phyloP scores from a whole-genome alignment of 1,140 invertebrate genomes.

The Papilio aristodemus region DNA sequence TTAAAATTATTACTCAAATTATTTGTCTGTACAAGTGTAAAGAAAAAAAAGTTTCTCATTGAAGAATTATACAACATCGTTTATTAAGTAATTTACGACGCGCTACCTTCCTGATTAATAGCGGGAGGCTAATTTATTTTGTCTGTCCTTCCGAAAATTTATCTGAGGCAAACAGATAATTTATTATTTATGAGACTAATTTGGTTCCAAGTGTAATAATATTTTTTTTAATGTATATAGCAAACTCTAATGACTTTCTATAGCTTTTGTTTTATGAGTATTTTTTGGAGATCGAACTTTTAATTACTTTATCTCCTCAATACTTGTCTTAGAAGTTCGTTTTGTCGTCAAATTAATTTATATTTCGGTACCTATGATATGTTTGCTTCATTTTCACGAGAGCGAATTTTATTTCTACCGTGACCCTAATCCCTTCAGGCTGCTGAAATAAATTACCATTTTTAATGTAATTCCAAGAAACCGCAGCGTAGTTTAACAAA shows the following conservation, averaged over 20 bases:
- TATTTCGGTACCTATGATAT: background rate
- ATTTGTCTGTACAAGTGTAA: background rate
- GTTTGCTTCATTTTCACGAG: background rate
- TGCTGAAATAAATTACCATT: slow-evolving; percentile 19
- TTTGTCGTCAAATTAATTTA: background rate
- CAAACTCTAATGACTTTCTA: background rate
- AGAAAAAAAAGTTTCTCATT: too few relatives aligned
- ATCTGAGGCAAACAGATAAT: slow-evolving; percentile 14
- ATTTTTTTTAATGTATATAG: background rate
- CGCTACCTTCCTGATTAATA: slow-evolving; percentile 16
- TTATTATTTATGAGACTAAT: slow-evolving; percentile 12
- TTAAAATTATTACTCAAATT: too few relatives aligned
- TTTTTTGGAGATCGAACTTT: too few relatives aligned
- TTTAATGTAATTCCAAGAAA: slow-evolving; percentile 17
- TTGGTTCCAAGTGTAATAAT: slow-evolving; percentile 3
- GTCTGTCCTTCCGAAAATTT: slow-evolving; percentile 20
- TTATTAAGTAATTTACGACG: slow-evolving; percentile 21
- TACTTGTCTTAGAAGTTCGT: too few relatives aligned
- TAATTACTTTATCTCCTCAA: too few relatives aligned
- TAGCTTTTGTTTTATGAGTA: background rate
- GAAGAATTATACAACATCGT: slow-evolving; percentile 1
- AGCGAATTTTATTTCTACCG: background rate
- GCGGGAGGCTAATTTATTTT: slow-evolving; percentile 17
- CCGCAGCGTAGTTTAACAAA: background rate
- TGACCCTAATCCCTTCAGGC: slow-evolving; percentile 5